Evolutionary conservation across 2,888 invertebrate species (phyloP).

Genomic region (Nezara viridula): DNA sequence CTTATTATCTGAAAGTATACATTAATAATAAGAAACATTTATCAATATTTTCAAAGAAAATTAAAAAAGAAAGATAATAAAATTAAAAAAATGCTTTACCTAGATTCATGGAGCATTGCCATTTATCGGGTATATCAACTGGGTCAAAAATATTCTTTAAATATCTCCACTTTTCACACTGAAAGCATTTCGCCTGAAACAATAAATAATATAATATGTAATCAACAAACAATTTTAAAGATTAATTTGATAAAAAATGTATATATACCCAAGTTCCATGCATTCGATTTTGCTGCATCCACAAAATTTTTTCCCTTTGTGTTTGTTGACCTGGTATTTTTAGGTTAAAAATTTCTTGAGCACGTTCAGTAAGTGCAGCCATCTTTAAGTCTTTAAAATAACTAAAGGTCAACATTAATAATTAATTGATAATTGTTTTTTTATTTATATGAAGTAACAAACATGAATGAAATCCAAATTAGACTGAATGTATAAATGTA

Average conservation of each 20-base stretch:
- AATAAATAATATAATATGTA: neutral
- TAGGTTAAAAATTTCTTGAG: neutral
- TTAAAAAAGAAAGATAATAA: neutral
- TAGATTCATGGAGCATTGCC: slow-evolving; percentile 77
- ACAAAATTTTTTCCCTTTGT: slow-evolving; percentile 41
- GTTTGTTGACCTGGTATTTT: slow-evolving; percentile 2
- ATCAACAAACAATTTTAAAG: neutral
- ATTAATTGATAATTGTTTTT: neutral
- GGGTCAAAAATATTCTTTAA: slow-evolving; percentile 73
- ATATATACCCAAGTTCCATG: slow-evolving; percentile 68
- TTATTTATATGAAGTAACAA: neutral
- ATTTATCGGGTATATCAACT: slow-evolving; percentile 73
- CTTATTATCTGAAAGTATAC: neutral
- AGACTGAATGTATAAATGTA: neutral
- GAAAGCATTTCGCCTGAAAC: neutral
- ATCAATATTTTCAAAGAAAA: neutral
- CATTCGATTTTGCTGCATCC: slow-evolving; percentile 72
- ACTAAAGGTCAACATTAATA: neutral
- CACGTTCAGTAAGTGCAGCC: neutral
- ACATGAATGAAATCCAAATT: neutral
- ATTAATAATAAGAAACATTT: neutral
- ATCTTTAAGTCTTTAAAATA: neutral
- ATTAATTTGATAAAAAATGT: neutral
- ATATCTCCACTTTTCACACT: slow-evolving; percentile 75
- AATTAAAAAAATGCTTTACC: slow-evolving; percentile 68